Percentiles rank a stretch among this genome's conserved stretches.
Conservation (phyloP, 2,797 vertebrate species). For the Emydoidea blandingii region DNA sequence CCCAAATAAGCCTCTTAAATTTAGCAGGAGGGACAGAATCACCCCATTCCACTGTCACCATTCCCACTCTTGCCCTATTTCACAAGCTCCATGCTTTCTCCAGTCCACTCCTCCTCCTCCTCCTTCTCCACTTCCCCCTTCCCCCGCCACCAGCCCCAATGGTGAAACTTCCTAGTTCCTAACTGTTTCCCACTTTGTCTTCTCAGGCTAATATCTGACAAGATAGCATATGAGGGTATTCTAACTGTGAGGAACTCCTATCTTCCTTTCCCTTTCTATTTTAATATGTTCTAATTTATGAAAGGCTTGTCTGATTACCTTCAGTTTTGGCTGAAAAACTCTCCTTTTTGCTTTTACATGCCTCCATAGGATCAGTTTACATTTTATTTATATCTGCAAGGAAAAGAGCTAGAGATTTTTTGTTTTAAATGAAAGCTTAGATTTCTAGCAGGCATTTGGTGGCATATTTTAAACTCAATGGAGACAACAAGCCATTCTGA, state of each 20-base stretch:
- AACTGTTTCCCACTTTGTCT: neutral
- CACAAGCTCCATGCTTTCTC: neutral
- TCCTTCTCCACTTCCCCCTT: too few relatives aligned
- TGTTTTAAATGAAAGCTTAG: neutral
- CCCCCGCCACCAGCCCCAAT: too few relatives aligned
- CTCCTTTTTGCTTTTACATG: neutral
- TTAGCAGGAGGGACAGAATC: neutral
- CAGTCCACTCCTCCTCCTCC: neutral
- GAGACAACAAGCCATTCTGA: neutral
- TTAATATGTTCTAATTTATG: neutral
- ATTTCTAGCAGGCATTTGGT: constrained; percentile 38
- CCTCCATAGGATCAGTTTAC: neutral
- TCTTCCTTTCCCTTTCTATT: neutral
- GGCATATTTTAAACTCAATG: neutral
- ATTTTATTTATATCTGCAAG: neutral
- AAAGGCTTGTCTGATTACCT: neutral
- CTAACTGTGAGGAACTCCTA: neutral
- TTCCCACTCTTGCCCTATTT: fast-evolving
- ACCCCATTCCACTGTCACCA: neutral
- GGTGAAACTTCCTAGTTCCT: neutral
- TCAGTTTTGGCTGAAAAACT: neutral
- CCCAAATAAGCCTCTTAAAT: neutral
- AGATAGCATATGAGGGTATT: neutral
- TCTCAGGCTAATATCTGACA: neutral
- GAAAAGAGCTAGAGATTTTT: neutral